Percentiles rank a stretch among this genome's conserved stretches.
phyloP scores from a whole-genome alignment of 2,113 vertebrate species.

The Paramormyrops kingsleyae region DNA sequence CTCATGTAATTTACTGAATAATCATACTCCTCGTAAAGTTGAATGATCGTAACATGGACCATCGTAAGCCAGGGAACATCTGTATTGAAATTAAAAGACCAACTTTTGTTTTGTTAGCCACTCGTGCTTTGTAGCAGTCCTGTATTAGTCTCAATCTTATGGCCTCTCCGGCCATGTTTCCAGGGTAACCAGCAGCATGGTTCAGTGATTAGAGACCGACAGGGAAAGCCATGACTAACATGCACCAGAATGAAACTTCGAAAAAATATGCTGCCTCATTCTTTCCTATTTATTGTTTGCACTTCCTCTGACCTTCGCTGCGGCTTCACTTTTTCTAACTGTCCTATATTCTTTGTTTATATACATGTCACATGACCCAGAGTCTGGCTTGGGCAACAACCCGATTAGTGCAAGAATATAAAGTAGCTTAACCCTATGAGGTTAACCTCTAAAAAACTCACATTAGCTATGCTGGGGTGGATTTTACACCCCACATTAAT shows the following conservation, averaged over 20 bases:
- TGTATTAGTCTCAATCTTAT: background rate
- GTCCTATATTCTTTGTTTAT: background rate
- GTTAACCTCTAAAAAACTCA: background rate
- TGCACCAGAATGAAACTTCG: background rate
- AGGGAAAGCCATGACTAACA: slow-evolving; percentile 3
- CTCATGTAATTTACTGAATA: background rate
- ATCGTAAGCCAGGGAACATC: background rate
- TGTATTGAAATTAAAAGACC: background rate
- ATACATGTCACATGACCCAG: background rate
- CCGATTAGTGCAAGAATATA: background rate
- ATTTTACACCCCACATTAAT: background rate
- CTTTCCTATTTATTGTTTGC: background rate
- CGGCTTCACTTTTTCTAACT: background rate
- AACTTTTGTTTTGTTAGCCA: background rate
- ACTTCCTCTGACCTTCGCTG: background rate
- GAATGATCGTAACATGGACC: background rate
- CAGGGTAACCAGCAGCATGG: slow-evolving; percentile 13
- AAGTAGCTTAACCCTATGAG: background rate
- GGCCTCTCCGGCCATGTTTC: background rate
- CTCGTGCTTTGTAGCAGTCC: background rate
- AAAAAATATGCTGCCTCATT: slow-evolving; percentile 10
- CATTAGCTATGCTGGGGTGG: background rate
- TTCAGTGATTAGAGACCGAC: background rate
- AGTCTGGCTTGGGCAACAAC: background rate
- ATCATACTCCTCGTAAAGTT: background rate